Conservation (phyloP, 2,888 invertebrate species). For the Mallateleia sp. region DNA sequence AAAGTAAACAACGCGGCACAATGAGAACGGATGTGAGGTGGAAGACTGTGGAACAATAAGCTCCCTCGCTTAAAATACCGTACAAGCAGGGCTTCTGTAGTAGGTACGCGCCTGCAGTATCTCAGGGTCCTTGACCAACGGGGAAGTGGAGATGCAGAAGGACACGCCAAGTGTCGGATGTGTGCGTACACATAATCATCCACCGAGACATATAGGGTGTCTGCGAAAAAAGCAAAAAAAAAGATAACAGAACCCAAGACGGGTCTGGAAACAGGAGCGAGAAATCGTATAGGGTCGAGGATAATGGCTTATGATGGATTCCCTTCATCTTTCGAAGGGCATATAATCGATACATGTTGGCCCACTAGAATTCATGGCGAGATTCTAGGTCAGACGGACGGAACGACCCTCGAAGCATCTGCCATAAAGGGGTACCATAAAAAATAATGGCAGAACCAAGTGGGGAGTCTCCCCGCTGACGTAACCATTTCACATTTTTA, state of each 20-base stretch:
- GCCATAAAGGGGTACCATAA: not conserved
- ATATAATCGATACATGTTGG: not conserved
- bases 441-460: not conserved
- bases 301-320: too few relatives aligned
- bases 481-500: slow-evolving; percentile 53
- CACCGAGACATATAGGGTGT: slow-evolving; percentile 53
- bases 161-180: slow-evolving; percentile 65
- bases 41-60: slow-evolving; percentile 68
- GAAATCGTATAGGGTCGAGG: too few relatives aligned
- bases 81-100: slow-evolving; percentile 72
- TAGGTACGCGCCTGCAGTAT: slow-evolving; percentile 57
- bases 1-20: slow-evolving; percentile 56
- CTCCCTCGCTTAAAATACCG: slow-evolving; percentile 70
- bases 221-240: slow-evolving; percentile 18
- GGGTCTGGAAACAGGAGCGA: not conserved
- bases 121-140: slow-evolving; percentile 78
- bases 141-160: slow-evolving; percentile 72
- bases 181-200: slow-evolving; percentile 53
- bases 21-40: slow-evolving; percentile 71
- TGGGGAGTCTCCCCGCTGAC: slow-evolving; percentile 13
- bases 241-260: not conserved
- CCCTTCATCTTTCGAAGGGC: too few relatives aligned
- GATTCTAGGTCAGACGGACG: slow-evolving; percentile 22
- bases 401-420: not conserved
- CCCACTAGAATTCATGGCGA: slow-evolving; percentile 14